Evolutionary conservation across 2,797 vertebrate species (phyloP).

Genomic region (Distichodus sexfasciatus): DNA sequence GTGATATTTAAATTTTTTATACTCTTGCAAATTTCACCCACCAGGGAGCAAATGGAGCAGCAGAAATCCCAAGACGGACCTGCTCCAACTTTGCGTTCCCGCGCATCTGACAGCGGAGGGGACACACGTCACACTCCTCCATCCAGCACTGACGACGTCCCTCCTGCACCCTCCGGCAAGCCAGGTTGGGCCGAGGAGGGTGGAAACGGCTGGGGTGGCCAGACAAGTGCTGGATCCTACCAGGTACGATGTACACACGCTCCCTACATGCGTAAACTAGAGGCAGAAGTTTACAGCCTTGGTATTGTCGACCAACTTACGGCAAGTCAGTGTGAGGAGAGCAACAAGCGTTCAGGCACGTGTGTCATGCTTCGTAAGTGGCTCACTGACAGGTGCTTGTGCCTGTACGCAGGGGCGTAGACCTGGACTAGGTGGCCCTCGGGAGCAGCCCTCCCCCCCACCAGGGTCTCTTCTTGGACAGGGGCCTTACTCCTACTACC

Average conservation of each 20-base stretch:
- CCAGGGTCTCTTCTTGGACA: slow-evolving; percentile 74
- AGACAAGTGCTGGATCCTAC: slow-evolving; percentile 72
- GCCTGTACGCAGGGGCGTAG: slow-evolving; percentile 77
- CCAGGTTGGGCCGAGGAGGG: slow-evolving; percentile 83
- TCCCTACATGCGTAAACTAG: not conserved
- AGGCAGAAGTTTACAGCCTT: not conserved
- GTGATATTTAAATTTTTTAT: too few species aligned
- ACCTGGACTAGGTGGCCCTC: slow-evolving; percentile 71
- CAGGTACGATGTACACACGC: slow-evolving; percentile 69
- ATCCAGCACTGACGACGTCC: slow-evolving; percentile 67
- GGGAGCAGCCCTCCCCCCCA: slow-evolving; percentile 77
- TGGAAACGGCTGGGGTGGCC: slow-evolving; percentile 66
- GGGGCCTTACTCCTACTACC: slow-evolving; percentile 74
- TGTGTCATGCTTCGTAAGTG: slow-evolving; percentile 9
- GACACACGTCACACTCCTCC: slow-evolving; percentile 72
- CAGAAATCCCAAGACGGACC: slow-evolving; percentile 69
- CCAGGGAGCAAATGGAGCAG: slow-evolving; percentile 53
- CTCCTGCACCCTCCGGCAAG: slow-evolving; percentile 77
- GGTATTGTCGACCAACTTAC: not conserved
- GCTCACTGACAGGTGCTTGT: slow-evolving; percentile 55
- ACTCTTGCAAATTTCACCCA: not conserved
- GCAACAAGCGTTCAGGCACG: slow-evolving; percentile 1
- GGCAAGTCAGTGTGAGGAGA: slow-evolving; percentile 21
- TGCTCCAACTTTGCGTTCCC: slow-evolving; percentile 60
- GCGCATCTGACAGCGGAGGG: slow-evolving; percentile 68